Evolutionary conservation across 2,797 vertebrate genomes (phyloP).

Genomic region (Anisognathus igniventris): DNA sequence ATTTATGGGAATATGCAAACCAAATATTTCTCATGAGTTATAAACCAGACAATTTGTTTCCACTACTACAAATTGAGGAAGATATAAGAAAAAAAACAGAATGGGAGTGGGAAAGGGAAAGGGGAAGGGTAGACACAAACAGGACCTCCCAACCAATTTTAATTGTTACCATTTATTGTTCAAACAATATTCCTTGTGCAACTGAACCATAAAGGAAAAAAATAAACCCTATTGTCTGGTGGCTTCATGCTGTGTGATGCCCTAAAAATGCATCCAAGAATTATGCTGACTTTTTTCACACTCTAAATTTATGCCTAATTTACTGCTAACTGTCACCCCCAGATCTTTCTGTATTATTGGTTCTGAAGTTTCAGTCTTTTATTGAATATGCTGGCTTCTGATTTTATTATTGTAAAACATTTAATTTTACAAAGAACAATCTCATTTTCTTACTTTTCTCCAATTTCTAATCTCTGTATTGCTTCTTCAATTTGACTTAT

Average conservation of each 20-base stretch:
- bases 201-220: not conserved
- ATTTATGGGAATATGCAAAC: not conserved
- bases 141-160: not conserved
- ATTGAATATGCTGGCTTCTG: not conserved
- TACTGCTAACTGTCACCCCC: not conserved
- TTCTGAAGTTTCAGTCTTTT: not conserved
- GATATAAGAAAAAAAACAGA: not conserved
- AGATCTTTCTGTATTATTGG: not conserved
- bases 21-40: not conserved
- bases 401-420: slow-evolving; percentile 2
- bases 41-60: not conserved
- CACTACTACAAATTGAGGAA: not conserved
- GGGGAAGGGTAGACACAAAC: not conserved
- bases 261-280: not conserved
- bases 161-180: not conserved
- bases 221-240: not conserved
- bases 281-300: not conserved
- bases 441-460: slow-evolving; percentile 10
- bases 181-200: not conserved
- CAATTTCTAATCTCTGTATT: slow-evolving; percentile 20
- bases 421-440: slow-evolving; percentile 20
- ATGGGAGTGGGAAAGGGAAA: not conserved
- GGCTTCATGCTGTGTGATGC: not conserved
- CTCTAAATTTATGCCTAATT: not conserved
- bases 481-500: slow-evolving; percentile 16